A percentile compares a stretch with the other conserved stretches of the same genome.
Evolutionary conservation across 2,113 vertebrate species (phyloP).

Genomic region (Tiliqua scincoides): DNA sequence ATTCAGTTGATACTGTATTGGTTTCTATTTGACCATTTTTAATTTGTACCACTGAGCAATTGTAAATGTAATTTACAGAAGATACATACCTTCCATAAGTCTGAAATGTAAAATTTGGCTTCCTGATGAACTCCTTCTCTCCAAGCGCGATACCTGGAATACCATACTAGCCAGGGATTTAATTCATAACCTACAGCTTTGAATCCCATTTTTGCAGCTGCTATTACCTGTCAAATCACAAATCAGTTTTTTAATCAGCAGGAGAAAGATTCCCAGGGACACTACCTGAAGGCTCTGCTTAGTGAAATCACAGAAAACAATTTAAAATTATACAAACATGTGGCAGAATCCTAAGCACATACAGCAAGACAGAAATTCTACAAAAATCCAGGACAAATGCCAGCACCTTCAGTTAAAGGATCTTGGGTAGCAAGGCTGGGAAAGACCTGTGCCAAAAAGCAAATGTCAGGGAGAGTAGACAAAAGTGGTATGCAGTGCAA

Average conservation of each 20-base stretch:
- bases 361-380: not conserved
- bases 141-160: constrained; percentile 90
- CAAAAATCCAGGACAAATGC: not conserved
- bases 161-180: constrained; percentile 97
- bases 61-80: not conserved
- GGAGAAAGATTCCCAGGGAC: not conserved
- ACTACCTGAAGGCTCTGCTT: not conserved
- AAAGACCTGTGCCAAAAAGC: not conserved
- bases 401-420: not conserved
- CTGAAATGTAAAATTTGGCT: constrained; percentile 87
- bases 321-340: not conserved
- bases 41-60: not conserved
- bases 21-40: not conserved
- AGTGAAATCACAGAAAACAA: not conserved
- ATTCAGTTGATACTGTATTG: not conserved
- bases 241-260: not conserved
- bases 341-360: not conserved
- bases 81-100: constrained; percentile 92
- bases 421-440: not conserved
- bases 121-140: constrained; percentile 85
- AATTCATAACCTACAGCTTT: constrained; percentile 90
- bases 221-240: constrained; percentile 85
- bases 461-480: not conserved
- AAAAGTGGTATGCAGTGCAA: no score
- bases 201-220: constrained; percentile 92